phyloP scores from a whole-genome alignment of 2,797 vertebrate species.

The Phrynocephalus vlangalii region DNA sequence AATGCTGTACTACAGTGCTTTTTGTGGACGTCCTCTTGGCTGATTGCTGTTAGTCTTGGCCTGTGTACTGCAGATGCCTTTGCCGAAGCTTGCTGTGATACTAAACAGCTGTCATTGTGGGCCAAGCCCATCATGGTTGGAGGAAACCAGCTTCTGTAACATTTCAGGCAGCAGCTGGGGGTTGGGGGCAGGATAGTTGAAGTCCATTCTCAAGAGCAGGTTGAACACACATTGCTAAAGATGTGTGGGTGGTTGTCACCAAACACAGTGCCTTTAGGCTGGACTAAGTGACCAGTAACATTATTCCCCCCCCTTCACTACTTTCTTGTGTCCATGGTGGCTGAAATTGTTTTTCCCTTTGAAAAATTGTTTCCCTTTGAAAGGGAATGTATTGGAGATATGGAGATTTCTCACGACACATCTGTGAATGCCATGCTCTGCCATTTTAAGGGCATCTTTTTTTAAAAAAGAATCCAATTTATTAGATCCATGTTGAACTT shows the following conservation, averaged over 20 bases:
- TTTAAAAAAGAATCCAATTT: not conserved
- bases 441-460: not conserved
- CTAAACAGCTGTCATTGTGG: not conserved
- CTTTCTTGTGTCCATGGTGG: not conserved
- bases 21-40: not conserved
- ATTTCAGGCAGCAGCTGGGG: not conserved
- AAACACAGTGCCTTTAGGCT: not conserved
- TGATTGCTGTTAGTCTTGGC: not conserved
- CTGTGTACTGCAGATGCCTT: not conserved
- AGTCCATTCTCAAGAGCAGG: not conserved
- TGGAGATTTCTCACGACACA: not conserved
- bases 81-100: not conserved
- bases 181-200: not conserved
- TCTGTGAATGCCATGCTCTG: not conserved
- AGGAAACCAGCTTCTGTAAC: constrained; percentile 3
- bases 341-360: too few relatives aligned
- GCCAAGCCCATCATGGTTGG: not conserved
- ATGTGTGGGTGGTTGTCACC: not conserved
- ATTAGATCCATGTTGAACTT: not conserved
- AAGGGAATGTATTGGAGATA: not conserved
- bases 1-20: not conserved
- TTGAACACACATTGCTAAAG: not conserved
- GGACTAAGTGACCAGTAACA: not conserved
- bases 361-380: not conserved
- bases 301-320: not conserved